Conservation (phyloP, 1,140 invertebrate genomes). For the Cydia fagiglandana region DNA sequence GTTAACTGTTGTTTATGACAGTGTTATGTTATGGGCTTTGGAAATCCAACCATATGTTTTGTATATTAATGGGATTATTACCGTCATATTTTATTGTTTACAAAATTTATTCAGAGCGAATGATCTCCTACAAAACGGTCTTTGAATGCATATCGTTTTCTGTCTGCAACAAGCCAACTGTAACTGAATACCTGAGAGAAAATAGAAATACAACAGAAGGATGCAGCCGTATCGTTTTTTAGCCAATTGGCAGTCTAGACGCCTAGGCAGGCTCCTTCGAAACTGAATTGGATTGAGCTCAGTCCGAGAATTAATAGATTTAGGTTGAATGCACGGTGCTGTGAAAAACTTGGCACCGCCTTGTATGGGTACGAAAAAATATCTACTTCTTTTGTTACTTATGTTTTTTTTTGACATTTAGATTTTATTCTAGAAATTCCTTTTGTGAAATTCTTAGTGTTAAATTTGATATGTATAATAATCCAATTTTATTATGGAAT, state of each 20-base stretch:
- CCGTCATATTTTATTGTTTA: background rate
- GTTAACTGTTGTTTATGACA: constrained; percentile 1
- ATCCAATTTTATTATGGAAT: too few species aligned
- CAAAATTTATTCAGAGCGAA: background rate
- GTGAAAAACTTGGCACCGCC: constrained; percentile 38
- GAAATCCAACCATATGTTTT: constrained; percentile 13
- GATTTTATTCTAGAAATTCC: too few species aligned
- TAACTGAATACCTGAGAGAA: background rate
- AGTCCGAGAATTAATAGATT: constrained; percentile 62
- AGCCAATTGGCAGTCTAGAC: constrained; percentile 59
- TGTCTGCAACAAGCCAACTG: background rate
- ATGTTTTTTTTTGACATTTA: too few species aligned
- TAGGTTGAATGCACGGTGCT: constrained; percentile 52
- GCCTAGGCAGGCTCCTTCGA: constrained; percentile 53
- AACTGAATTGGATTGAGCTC: constrained; percentile 59
- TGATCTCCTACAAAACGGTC: background rate
- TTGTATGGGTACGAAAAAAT: constrained; percentile 2
- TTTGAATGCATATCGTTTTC: constrained; percentile 3
- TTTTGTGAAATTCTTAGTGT: too few species aligned
- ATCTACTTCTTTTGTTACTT: too few species aligned
- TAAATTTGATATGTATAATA: too few species aligned
- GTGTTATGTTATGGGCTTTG: background rate
- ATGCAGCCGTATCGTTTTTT: constrained; percentile 29
- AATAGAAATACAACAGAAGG: constrained; percentile 29
- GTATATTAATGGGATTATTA: background rate